Conservation (phyloP, 92 coral and sea anemone species). For the Porites lobata region DNA sequence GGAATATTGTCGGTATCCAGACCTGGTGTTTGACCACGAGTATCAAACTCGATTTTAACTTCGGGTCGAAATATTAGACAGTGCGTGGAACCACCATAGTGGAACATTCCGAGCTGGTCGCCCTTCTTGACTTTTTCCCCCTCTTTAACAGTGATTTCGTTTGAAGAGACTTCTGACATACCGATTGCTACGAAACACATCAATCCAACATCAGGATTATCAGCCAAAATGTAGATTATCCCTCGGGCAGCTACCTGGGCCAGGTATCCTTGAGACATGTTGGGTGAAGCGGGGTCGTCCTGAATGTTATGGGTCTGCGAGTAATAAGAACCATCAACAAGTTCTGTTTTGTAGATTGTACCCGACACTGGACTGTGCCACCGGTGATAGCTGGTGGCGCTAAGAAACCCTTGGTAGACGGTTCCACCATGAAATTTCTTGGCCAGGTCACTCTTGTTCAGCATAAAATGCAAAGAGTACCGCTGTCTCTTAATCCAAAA, state of each 20-base stretch:
- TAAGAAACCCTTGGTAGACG: conserved; percentile 22
- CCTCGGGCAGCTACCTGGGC: too few species aligned
- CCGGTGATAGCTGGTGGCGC: not conserved
- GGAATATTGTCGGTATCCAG: not conserved
- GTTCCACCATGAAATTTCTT: conserved; percentile 71
- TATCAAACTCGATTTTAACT: not conserved
- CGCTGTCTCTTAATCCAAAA: conserved; percentile 16
- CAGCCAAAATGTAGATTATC: too few species aligned
- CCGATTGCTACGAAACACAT: conserved; percentile 14
- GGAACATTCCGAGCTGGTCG: conserved; percentile 73
- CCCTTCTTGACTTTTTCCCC: conserved; percentile 60
- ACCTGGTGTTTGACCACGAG: not conserved
- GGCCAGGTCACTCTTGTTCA: conserved; percentile 53
- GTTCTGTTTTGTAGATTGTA: not conserved
- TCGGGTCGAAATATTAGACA: conserved; percentile 54
- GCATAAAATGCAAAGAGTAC: conserved; percentile 67
- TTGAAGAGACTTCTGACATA: conserved; percentile 55
- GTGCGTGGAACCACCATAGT: conserved; percentile 75
- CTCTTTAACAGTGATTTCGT: not conserved
- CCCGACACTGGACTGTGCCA: conserved; percentile 45
- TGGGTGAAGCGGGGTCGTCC: too few species aligned
- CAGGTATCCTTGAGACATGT: too few species aligned
- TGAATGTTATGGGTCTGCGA: not conserved
- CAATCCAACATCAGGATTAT: conserved; percentile 47
- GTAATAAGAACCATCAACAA: not conserved